phyloP scores from a whole-genome alignment of 1,140 invertebrate species.

The Mamestra configurata region DNA sequence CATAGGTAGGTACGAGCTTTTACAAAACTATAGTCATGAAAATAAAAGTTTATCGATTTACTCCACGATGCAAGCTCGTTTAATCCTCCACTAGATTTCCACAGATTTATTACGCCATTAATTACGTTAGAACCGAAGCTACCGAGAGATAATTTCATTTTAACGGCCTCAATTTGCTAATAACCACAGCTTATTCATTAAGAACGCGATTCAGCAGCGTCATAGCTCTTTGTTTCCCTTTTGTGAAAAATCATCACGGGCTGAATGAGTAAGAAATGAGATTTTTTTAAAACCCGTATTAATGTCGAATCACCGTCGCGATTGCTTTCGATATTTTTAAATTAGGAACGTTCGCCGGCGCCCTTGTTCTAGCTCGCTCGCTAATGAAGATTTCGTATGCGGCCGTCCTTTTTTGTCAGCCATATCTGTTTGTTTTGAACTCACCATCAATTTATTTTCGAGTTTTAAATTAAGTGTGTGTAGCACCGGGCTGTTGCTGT shows the following conservation, averaged over 20 bases:
- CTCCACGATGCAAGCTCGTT: slow-evolving; percentile 65
- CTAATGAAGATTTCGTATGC: slow-evolving; percentile 81
- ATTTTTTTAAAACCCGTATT: slow-evolving; percentile 71
- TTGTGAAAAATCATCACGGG: slow-evolving; percentile 68
- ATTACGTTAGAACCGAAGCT: slow-evolving; percentile 70
- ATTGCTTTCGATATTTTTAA: slow-evolving; percentile 73
- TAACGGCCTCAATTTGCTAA: slow-evolving; percentile 82
- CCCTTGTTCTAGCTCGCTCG: slow-evolving; percentile 68
- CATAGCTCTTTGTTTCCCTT: slow-evolving; percentile 72
- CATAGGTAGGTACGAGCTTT: too few relatives aligned
- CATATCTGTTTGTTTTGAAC: slow-evolving; percentile 86
- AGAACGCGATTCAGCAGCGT: slow-evolving; percentile 70
- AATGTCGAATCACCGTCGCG: slow-evolving; percentile 66
- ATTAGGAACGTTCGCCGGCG: slow-evolving; percentile 74
- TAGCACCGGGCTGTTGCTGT: slow-evolving; percentile 70
- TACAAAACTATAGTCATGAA: slow-evolving; percentile 23
- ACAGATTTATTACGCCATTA: slow-evolving; percentile 79
- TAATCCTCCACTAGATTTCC: slow-evolving; percentile 76
- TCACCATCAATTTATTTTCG: slow-evolving; percentile 85
- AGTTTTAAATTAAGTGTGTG: slow-evolving; percentile 84
- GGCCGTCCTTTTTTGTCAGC: slow-evolving; percentile 82
- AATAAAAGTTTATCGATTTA: slow-evolving; percentile 56
- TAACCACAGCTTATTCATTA: slow-evolving; percentile 76
- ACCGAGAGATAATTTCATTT: slow-evolving; percentile 78
- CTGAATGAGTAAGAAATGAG: slow-evolving; percentile 76